Evolutionary conservation across 1,140 invertebrate genomes (phyloP).

Genomic region (Laupala kohalensis): DNA sequence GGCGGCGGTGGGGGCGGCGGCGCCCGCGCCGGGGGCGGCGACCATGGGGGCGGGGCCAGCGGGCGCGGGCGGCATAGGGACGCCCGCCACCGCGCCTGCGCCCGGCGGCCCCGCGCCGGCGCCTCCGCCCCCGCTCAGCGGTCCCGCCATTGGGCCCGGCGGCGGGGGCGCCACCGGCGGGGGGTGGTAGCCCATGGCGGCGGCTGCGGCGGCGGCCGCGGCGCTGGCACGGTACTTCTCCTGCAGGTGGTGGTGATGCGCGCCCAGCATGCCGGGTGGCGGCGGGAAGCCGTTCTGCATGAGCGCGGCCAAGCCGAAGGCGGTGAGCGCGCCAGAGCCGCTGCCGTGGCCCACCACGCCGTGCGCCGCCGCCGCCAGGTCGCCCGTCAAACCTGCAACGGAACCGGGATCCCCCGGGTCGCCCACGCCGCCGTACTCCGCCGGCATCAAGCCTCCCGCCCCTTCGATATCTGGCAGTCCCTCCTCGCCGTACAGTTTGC

Average conservation of each 20-base stretch:
- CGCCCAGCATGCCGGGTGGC: slow-evolving; percentile 18
- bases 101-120: too few relatives aligned
- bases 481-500: slow-evolving; percentile 78
- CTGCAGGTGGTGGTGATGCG: slow-evolving; percentile 2
- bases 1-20: slow-evolving; percentile 21
- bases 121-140: not conserved
- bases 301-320: slow-evolving; percentile 51
- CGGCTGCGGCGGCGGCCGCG: not conserved
- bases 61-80: not conserved
- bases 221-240: slow-evolving; percentile 4
- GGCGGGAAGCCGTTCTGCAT: slow-evolving; percentile 58
- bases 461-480: slow-evolving; percentile 39
- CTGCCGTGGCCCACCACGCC: slow-evolving; percentile 34
- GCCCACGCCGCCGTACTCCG: slow-evolving; percentile 5
- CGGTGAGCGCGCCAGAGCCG: slow-evolving; percentile 45
- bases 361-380: not conserved
- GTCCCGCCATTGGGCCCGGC: not conserved
- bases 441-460: slow-evolving; percentile 40
- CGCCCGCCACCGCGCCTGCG: not conserved
- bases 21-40: slow-evolving; percentile 10
- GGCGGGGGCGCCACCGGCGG: not conserved
- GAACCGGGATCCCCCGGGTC: not conserved
- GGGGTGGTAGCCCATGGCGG: too few relatives aligned
- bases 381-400: not conserved
- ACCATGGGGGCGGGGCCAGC: slow-evolving; percentile 7